Conservation (phyloP, 92 coral and sea anemone species). For the Epizoanthus rinbou region DNA sequence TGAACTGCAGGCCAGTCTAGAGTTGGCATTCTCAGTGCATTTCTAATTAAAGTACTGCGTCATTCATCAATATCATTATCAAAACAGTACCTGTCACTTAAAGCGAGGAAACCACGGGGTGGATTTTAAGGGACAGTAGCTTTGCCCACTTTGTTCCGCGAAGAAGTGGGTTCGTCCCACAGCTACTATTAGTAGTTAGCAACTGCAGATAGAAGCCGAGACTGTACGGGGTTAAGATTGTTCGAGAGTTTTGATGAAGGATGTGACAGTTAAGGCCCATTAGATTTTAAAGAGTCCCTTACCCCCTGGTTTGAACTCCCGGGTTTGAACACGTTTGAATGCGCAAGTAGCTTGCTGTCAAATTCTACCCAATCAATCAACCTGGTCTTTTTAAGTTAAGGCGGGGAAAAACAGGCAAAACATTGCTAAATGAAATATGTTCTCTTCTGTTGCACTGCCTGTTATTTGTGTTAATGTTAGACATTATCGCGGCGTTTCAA, state of each 20-base stretch:
- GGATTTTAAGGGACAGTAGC: background rate
- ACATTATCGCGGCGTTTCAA: slow-evolving; percentile 2
- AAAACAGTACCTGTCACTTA: slow-evolving; percentile 43
- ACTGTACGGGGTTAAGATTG: slow-evolving; percentile 38
- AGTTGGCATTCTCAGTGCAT: slow-evolving; percentile 88
- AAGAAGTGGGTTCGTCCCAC: too few species aligned
- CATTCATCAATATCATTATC: slow-evolving; percentile 83
- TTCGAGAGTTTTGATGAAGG: slow-evolving; percentile 46
- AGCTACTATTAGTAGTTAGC: background rate
- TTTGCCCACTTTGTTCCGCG: too few species aligned
- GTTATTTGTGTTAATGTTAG: slow-evolving; percentile 11
- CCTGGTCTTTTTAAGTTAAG: background rate
- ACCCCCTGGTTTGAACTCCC: slow-evolving; percentile 22
- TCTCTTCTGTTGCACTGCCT: background rate
- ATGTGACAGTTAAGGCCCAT: slow-evolving; percentile 33
- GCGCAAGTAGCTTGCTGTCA: slow-evolving; percentile 12
- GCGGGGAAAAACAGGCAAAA: slow-evolving; percentile 8
- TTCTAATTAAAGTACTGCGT: slow-evolving; percentile 72
- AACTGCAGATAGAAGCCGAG: slow-evolving; percentile 2
- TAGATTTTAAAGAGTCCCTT: slow-evolving; percentile 33
- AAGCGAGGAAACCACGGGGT: slow-evolving; percentile 26
- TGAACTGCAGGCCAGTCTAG: slow-evolving; percentile 76
- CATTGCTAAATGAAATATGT: slow-evolving; percentile 2
- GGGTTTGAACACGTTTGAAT: slow-evolving; percentile 4
- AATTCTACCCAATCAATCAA: background rate